Percentiles rank a stretch among this genome's conserved stretches.
Conservation (phyloP, 2,113 vertebrate species). For the Calonectris borealis region DNA sequence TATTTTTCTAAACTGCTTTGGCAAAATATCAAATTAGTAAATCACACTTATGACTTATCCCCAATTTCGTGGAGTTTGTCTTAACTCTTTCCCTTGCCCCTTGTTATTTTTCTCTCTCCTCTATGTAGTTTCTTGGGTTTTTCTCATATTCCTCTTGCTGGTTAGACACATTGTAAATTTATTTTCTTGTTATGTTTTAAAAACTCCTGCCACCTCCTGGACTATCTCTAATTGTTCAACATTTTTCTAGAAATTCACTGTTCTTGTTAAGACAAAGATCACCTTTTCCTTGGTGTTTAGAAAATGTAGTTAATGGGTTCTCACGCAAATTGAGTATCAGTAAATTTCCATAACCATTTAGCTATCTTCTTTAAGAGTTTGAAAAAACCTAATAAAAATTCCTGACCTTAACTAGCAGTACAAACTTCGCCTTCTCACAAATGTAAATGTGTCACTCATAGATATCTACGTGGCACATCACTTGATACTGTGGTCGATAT, state of each 20-base stretch:
- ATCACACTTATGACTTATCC: not conserved
- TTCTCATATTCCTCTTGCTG: not conserved
- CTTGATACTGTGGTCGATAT: not conserved
- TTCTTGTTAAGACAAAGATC: not conserved
- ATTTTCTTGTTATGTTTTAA: not conserved
- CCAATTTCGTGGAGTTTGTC: not conserved
- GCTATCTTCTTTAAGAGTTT: not conserved
- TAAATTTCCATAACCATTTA: not conserved
- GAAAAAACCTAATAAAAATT: not conserved
- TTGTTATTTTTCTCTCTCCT: not conserved
- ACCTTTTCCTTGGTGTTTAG: not conserved
- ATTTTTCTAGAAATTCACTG: not conserved
- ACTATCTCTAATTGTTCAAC: not conserved
- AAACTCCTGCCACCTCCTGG: not conserved
- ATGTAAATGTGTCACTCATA: not conserved
- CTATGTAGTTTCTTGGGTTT: not conserved
- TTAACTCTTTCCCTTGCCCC: not conserved
- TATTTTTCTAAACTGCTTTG: not conserved
- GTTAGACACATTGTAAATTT: not conserved
- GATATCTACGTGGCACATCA: not conserved
- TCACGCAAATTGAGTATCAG: not conserved
- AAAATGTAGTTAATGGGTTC: not conserved
- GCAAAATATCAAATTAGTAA: not conserved
- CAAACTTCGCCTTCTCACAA: not conserved
- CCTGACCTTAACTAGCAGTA: not conserved